Percentiles rank a stretch among this genome's conserved stretches.
Conservation (phyloP, 2,797 vertebrate species). For the Champsocephalus esox region DNA sequence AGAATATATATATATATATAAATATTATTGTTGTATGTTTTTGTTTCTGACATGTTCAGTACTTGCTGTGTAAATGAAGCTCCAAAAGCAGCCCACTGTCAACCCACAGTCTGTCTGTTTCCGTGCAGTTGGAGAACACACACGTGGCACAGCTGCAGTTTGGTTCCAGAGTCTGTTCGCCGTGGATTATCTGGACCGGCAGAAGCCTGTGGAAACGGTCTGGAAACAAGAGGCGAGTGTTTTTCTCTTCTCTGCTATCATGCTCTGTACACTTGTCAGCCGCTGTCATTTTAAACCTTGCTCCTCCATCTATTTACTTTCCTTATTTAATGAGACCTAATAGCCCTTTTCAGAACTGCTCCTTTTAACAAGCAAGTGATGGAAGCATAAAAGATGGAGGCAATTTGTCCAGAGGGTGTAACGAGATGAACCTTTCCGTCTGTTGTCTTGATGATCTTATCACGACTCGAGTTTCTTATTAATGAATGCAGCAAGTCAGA, state of each 20-base stretch:
- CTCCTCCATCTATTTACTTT: conserved; percentile 24
- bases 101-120: conserved; percentile 19
- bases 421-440: conserved; percentile 47
- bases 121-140: conserved; percentile 89
- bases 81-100: neutral
- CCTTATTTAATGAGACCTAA: conserved; percentile 61
- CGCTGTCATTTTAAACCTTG: conserved; percentile 9
- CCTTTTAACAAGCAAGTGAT: conserved; percentile 56
- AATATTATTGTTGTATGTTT: no score
- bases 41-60: no score
- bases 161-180: conserved; percentile 89
- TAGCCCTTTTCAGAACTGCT: conserved; percentile 43
- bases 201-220: conserved; percentile 90
- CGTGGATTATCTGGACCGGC: conserved; percentile 79
- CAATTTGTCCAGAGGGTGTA: conserved; percentile 53
- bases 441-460: conserved; percentile 46
- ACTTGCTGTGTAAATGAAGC: neutral
- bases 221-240: conserved; percentile 91
- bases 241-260: conserved; percentile 9
- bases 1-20: no score
- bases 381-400: conserved; percentile 45
- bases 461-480: conserved; percentile 41
- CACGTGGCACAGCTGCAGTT: conserved; percentile 90
- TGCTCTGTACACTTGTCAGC: conserved; percentile 16
- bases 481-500: conserved; percentile 39